Evolutionary conservation across 1,140 invertebrate genomes (phyloP).

Genomic region (Doryteuthis pealeii): DNA sequence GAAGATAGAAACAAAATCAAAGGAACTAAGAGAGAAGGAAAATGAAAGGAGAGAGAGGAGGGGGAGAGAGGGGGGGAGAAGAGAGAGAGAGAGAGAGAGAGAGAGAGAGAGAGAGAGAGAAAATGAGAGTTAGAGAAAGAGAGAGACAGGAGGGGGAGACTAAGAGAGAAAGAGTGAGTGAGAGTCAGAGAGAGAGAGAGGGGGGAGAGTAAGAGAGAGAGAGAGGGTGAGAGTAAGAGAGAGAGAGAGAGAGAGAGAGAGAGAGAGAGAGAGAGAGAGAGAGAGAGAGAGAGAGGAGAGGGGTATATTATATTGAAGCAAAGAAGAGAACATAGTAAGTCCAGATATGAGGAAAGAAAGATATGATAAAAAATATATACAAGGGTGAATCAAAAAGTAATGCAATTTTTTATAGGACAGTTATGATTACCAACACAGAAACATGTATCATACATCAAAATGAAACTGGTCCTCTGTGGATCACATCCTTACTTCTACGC

Average conservation of each 20-base stretch:
- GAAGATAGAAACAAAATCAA: background rate
- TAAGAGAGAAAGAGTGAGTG: background rate
- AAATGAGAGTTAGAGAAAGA: background rate
- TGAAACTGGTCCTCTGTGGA: too few species aligned
- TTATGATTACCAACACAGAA: too few species aligned
- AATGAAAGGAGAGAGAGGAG: background rate
- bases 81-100: background rate
- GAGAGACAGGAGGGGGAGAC: background rate
- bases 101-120: background rate
- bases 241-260: background rate
- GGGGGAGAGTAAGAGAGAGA: too few species aligned
- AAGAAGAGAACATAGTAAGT: too few species aligned
- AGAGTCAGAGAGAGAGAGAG: background rate
- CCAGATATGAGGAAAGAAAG: too few species aligned
- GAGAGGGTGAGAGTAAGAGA: background rate
- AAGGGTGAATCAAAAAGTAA: too few species aligned
- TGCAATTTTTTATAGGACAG: too few species aligned
- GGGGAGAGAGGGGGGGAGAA: background rate
- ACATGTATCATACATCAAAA: too few species aligned
- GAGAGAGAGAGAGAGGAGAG: background rate
- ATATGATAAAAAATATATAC: too few species aligned
- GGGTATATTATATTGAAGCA: too few species aligned
- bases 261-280: background rate
- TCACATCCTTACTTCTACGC: too few species aligned
- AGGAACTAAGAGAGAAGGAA: background rate